Evolutionary conservation across 2,113 vertebrate genomes (phyloP), one percentile per base, ranked within the genome.

Genomic region (Nothocercus julius): DNA sequence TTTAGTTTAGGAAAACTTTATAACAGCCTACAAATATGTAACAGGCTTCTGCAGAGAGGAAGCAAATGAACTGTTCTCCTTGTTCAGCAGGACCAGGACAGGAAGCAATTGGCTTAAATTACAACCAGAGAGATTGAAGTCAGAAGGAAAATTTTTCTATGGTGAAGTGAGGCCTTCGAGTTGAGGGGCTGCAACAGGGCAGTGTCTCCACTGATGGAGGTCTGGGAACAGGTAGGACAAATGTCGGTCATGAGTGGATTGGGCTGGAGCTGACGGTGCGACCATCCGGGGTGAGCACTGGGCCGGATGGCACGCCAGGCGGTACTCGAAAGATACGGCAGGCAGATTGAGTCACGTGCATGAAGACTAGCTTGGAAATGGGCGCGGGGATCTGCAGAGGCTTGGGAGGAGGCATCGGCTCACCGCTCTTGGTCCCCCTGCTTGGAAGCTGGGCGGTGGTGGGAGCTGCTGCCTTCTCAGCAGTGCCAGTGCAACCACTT

Each of bases 221-320:
- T 0, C 9, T 56, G 77, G 4, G 11, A 44, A 12, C 21, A 61
- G n/a, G 25, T 42, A 82, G 21, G n/a, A 49, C 16, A 15, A 7
- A 1, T 0, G 2, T 16, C 20, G 45, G 53, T 44, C 0, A 0
- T 58, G 58, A 78, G 13, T 1, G 1, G 34, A 6, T 38, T 14
- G 44, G 20, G 72, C 45, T 54, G 63, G 73, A 72, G 40, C 44
- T 34, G 86, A 8, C 10, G 64, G 42, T 67, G 44, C 80, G 2
- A 0, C 1, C 27, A 13, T 21, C 21, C 12, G 30, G 18, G 49
- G 5, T 30, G 4, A 5, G 75, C 40, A 38, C 3, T 3, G 80
- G 25, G 20, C 61, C 49, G 62, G 36, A 15, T 3, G 32, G 32
- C 66, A 21, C 1, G 0, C 64, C 64, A 27, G 2, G 2, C 30